Evolutionary conservation across 2,113 vertebrate species (phyloP), one percentile per base, ranked within the genome.

Genomic region (Gavia stellata): DNA sequence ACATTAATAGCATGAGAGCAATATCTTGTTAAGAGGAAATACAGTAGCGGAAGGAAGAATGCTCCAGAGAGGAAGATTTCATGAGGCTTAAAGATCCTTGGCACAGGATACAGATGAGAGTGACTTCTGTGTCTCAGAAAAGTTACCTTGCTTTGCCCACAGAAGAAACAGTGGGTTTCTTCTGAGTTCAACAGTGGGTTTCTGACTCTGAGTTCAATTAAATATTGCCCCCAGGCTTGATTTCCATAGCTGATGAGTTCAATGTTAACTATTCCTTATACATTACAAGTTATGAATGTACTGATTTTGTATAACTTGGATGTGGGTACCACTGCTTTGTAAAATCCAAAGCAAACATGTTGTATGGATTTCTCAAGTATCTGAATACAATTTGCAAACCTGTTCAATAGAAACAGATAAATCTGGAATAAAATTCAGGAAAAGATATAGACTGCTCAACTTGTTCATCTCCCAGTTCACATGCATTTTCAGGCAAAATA

Each of bases 191-290:
- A n/a, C n/a, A n/a, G n/a, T n/a, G n/a, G n/a, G n/a, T n/a, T n/a
- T n/a, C 83, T 89, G 70, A 87, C 86, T 53, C 40, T 10, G 19
- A 89, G 56, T 96, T 96, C 88, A 92, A 93, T 90, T 94, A 97
- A 95, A 88, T 61, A 92, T 5, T 70, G 42, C 65, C 94, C 53
- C 34, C 65, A 88, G 71, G 90, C 94, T 96, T 78, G 74, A 95
- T 84, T 92, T 63, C 49, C 25, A 24, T 40, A 91, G 81, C 82
- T 56, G 95, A 78, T 2, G 18, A 86, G 61, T 67, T 61, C 94
- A 55, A 88, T 86, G 49, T 65, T 84, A 78, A 45, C 77, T 89
- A 55, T 86, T 58, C 26, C 12, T 82, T 38, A 38, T 9, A 73
- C 14, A 45, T 53, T 63, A 68, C 8, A 67, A 74, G 23, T 72